Conservation (phyloP, 2,888 invertebrate genomes). For the Urechis unicinctus region DNA sequence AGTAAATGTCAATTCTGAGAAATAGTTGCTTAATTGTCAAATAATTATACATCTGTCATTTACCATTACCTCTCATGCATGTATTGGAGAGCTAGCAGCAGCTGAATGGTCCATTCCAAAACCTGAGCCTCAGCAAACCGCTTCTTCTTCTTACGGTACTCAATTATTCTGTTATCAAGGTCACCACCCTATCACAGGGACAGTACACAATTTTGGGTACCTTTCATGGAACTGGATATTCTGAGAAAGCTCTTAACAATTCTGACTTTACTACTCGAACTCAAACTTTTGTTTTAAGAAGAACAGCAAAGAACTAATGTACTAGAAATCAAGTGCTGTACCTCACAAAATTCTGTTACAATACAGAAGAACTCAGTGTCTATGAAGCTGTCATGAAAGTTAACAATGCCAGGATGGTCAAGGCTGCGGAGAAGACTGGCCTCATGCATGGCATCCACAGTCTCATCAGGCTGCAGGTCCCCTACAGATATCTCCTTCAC, state of each 20-base stretch:
- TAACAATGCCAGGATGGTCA: constrained; percentile 47
- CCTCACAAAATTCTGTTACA: constrained; percentile 51
- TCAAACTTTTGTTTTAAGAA: background rate
- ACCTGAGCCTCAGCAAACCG: constrained; percentile 37
- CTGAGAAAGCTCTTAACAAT: background rate
- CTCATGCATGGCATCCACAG: constrained; percentile 47
- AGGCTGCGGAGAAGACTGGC: constrained; percentile 46
- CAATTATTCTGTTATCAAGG: constrained; percentile 38
- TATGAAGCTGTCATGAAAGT: constrained; percentile 48
- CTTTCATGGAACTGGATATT: no score
- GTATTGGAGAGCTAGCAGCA: constrained; percentile 47
- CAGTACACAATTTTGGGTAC: no score
- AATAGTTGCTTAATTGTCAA: no score
- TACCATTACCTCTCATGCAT: constrained; percentile 36
- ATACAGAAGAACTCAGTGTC: constrained; percentile 50
- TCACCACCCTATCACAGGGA: constrained; percentile 50
- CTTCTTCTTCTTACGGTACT: constrained; percentile 36
- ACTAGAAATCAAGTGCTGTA: constrained; percentile 12
- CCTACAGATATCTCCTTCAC: constrained; percentile 50
- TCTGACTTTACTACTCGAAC: background rate
- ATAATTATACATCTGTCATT: no score
- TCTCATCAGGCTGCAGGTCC: constrained; percentile 48
- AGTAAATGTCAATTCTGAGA: no score
- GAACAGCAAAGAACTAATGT: background rate
- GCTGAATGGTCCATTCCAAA: constrained; percentile 48